Base-by-base conservation (phyloP, 2,113 vertebrate genomes). In the Silurus asotus region DNA sequence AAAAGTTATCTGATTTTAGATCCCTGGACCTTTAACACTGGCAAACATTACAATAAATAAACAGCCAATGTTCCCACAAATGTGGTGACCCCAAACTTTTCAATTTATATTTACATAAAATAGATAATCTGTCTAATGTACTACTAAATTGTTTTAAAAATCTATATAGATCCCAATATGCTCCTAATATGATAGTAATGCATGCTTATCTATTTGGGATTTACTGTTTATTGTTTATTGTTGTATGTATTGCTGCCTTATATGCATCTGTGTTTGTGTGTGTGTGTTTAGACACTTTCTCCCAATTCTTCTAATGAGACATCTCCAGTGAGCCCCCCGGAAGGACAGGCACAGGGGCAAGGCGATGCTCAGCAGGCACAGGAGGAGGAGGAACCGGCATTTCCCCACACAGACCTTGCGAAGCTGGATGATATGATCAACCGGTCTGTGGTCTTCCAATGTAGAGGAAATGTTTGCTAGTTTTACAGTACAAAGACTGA, bases 381-480 rank as follows among this genome's bases (percentile, higher is more conserved):
- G 94, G 98, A 98, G 94, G 97, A 99, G 93, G 98, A 98, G 95
- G 98, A 99, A 93, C 98, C 98, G 81, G 96, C 97, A 77, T 99
- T 99, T 94, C 98, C 98, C 92, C 98, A 99, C 93, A 96, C 98
- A 91, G 98, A 99, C 94, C 94, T 99, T 94, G 98, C 98, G 90
- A 99, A 99, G 94, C 94, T 99, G 93, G 98, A 99, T 94, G 98
- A 99, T 95, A 99, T 99, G 98, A 99, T 99, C 93, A 99, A 99
- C 95, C 97, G 98, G 98, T 97, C 37, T 56, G 83, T 82, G 3
- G 19, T 13, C 5, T 28, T 55, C 45, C 55, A 28, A 59, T 67
- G 25, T 67, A 14, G 64, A 67, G 64, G 5, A 67, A 28, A 28
- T 14, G 11, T 14, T 28, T 28, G 25, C 25, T 28, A 67, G n/a